phyloP scores from a whole-genome alignment of 1,140 invertebrate genomes.

The Drosophila pruinosa region DNA sequence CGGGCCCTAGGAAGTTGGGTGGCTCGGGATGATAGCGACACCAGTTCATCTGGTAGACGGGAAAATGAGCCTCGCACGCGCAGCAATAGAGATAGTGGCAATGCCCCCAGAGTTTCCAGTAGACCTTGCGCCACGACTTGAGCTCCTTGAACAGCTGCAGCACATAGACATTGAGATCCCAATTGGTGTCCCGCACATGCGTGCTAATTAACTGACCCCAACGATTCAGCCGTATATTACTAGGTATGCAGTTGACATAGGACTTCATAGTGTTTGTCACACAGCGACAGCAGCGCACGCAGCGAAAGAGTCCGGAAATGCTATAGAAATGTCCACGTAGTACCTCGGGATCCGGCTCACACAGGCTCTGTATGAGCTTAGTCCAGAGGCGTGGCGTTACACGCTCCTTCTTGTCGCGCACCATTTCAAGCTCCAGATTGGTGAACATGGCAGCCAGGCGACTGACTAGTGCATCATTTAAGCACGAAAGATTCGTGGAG shows the following conservation, averaged over 20 bases:
- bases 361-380: slow-evolving; percentile 90
- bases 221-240: slow-evolving; percentile 88
- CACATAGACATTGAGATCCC: slow-evolving; percentile 93
- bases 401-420: slow-evolving; percentile 92
- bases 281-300: slow-evolving; percentile 84
- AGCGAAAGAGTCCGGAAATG: slow-evolving; percentile 89
- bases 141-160: slow-evolving; percentile 89
- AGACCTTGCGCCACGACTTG: slow-evolving; percentile 94
- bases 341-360: slow-evolving; percentile 88
- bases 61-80: slow-evolving; percentile 89
- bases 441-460: slow-evolving; percentile 91
- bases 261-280: slow-evolving; percentile 86
- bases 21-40: slow-evolving; percentile 90
- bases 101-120: slow-evolving; percentile 96
- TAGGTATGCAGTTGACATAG: slow-evolving; percentile 87
- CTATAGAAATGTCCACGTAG: slow-evolving; percentile 90
- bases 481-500: slow-evolving; percentile 90
- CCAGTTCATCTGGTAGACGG: slow-evolving; percentile 90
- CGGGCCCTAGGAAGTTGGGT: slow-evolving; percentile 90
- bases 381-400: slow-evolving; percentile 92
- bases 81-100: slow-evolving; percentile 91
- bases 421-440: slow-evolving; percentile 89
- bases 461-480: slow-evolving; percentile 89
- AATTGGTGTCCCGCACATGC: slow-evolving; percentile 89
- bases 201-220: slow-evolving; percentile 87